Percentiles rank a stretch among this genome's conserved stretches.
phyloP scores from a whole-genome alignment of 2,113 vertebrate genomes.

The Girardinichthys multiradiatus region DNA sequence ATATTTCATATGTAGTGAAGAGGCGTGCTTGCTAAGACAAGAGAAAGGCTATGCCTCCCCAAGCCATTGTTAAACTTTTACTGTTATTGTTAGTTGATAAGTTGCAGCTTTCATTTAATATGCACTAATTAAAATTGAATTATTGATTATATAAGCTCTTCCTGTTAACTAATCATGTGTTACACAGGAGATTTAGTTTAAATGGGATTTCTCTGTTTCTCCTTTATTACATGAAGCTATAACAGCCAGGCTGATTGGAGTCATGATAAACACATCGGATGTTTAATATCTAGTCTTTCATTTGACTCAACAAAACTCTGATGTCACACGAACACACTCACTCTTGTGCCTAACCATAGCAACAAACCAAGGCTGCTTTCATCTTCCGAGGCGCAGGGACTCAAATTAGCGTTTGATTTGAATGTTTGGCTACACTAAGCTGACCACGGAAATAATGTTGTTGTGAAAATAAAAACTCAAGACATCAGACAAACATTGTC shows the following conservation, averaged over 20 bases:
- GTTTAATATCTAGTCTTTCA: conserved; percentile 50
- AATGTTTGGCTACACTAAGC: conserved; percentile 64
- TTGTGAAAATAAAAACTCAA: conserved; percentile 60
- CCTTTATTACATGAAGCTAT: conserved; percentile 12
- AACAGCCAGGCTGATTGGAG: conserved; percentile 18
- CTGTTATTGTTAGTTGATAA: conserved; percentile 31
- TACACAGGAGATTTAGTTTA: conserved; percentile 23
- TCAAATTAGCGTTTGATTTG: conserved; percentile 69
- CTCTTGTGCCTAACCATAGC: conserved; percentile 39
- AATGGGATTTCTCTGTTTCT: conserved; percentile 34
- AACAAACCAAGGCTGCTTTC: conserved; percentile 56
- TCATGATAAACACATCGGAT: neutral
- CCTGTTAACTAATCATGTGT: conserved; percentile 35
- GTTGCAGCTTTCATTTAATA: conserved; percentile 45
- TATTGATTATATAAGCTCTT: conserved; percentile 50
- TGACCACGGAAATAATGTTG: conserved; percentile 58
- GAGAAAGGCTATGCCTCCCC: conserved; percentile 23
- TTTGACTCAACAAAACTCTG: conserved; percentile 42
- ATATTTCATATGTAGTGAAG: conserved; percentile 24
- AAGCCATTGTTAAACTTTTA: conserved; percentile 38
- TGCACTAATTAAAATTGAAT: conserved; percentile 58
- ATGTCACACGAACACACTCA: conserved; percentile 27
- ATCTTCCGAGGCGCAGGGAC: conserved; percentile 55
- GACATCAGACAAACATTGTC: conserved; percentile 65
- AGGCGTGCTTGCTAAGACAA: conserved; percentile 11